Evolutionary conservation across 2,888 invertebrate species (phyloP).

Genomic region (Drosophila subsilvestris): DNA sequence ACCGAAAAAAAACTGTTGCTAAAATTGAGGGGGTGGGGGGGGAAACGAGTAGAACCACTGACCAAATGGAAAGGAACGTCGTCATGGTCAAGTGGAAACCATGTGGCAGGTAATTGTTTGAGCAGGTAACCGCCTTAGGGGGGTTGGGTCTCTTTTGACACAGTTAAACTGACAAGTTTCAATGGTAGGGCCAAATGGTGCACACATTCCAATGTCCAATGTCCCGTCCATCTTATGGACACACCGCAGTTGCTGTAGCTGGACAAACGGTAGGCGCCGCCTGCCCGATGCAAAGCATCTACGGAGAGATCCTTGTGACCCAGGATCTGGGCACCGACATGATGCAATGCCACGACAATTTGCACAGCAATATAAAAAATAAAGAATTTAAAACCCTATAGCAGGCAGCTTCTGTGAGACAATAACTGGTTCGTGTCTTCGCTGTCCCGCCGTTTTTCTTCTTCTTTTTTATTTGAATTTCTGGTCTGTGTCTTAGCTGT

Average conservation of each 20-base stretch:
- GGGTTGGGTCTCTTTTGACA: not conserved
- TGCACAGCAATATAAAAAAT: no score
- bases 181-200: not conserved
- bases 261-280: no score
- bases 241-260: no score
- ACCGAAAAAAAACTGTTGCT: conserved; percentile 20
- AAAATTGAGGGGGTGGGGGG: not conserved
- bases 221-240: no score
- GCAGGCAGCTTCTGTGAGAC: not conserved
- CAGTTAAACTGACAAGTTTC: not conserved
- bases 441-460: no score
- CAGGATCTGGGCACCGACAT: no score
- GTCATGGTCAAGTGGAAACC: conserved; percentile 30
- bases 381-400: not conserved
- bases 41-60: conserved; percentile 6
- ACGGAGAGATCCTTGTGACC: no score
- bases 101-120: conserved; percentile 8
- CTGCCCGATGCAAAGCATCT: no score
- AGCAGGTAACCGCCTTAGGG: conserved; percentile 8
- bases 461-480: no score
- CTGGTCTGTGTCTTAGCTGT: no score
- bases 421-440: not conserved
- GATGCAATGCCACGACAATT: no score
- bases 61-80: conserved; percentile 23
- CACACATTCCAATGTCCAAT: not conserved